phyloP scores from a whole-genome alignment of 1,140 invertebrate genomes.

The Drosophila willistoni region DNA sequence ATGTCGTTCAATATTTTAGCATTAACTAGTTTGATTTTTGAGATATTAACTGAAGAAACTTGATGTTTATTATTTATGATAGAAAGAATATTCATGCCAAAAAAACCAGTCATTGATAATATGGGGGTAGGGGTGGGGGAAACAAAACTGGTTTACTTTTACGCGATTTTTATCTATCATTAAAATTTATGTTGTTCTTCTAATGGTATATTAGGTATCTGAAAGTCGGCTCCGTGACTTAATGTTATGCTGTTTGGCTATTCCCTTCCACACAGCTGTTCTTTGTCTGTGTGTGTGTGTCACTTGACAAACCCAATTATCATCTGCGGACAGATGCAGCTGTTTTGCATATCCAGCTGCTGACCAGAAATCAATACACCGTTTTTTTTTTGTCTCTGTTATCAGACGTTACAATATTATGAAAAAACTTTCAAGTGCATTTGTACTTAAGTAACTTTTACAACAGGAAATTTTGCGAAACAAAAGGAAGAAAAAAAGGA shows the following conservation, averaged over 20 bases:
- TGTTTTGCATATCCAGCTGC: conserved; percentile 34
- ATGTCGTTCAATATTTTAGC: too few species aligned
- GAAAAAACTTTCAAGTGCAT: conserved; percentile 17
- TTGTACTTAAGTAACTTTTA: conserved; percentile 37
- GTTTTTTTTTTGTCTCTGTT: not conserved
- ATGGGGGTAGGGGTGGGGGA: too few species aligned
- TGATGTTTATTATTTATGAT: too few species aligned
- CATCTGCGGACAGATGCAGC: conserved; percentile 53
- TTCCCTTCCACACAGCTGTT: not conserved
- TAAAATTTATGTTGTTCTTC: not conserved
- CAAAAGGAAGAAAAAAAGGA: conserved; percentile 20
- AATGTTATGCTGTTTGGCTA: not conserved
- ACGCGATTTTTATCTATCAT: not conserved
- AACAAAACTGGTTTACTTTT: not conserved
- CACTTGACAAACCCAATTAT: conserved; percentile 69
- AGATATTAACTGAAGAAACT: too few species aligned
- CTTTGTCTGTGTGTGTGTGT: conserved; percentile 20
- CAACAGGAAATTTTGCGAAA: conserved; percentile 53
- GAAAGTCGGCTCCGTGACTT: conserved; percentile 17
- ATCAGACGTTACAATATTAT: conserved; percentile 10
- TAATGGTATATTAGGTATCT: conserved; percentile 1
- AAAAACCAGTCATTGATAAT: too few species aligned
- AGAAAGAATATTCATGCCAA: too few species aligned
- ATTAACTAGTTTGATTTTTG: too few species aligned
- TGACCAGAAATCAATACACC: conserved; percentile 9